Evolutionary conservation across 2,888 invertebrate species (phyloP).

Genomic region (Drosophila recens): DNA sequence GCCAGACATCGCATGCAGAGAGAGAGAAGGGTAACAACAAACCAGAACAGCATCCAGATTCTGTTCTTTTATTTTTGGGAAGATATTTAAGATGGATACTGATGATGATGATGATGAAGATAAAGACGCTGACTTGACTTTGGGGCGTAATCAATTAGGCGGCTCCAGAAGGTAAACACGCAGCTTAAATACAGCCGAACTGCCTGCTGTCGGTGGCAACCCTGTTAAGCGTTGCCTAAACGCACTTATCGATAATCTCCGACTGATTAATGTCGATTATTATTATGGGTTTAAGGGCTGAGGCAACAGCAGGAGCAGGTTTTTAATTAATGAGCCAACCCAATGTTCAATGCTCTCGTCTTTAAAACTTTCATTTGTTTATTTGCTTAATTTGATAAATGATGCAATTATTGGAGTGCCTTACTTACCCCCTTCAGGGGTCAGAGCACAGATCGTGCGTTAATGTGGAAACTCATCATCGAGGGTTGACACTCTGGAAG

Average conservation of each 20-base stretch:
- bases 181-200: slow-evolving; percentile 29
- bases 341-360: slow-evolving; percentile 12
- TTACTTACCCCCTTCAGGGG: slow-evolving; percentile 19
- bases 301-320: slow-evolving; percentile 12
- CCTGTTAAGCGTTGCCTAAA: slow-evolving; percentile 46
- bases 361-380: slow-evolving; percentile 62
- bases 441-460: slow-evolving; percentile 23
- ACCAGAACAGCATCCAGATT: slow-evolving; percentile 20
- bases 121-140: slow-evolving; percentile 41
- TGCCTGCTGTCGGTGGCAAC: slow-evolving; percentile 45
- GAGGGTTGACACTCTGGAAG: slow-evolving; percentile 25
- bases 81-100: slow-evolving; percentile 15
- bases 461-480: slow-evolving; percentile 32
- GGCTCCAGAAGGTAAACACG: slow-evolving; percentile 70
- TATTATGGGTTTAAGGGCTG: slow-evolving; percentile 30
- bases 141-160: slow-evolving; percentile 76
- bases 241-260: slow-evolving; percentile 74
- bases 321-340: slow-evolving; percentile 56
- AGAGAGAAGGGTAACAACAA: slow-evolving; percentile 17
- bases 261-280: slow-evolving; percentile 77
- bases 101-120: slow-evolving; percentile 28
- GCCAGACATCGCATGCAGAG: slow-evolving; percentile 38
- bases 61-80: slow-evolving; percentile 11
- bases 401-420: slow-evolving; percentile 57
- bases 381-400: slow-evolving; percentile 60